Conservation (phyloP, 1,140 invertebrate species). For the Fopius arisanus region DNA sequence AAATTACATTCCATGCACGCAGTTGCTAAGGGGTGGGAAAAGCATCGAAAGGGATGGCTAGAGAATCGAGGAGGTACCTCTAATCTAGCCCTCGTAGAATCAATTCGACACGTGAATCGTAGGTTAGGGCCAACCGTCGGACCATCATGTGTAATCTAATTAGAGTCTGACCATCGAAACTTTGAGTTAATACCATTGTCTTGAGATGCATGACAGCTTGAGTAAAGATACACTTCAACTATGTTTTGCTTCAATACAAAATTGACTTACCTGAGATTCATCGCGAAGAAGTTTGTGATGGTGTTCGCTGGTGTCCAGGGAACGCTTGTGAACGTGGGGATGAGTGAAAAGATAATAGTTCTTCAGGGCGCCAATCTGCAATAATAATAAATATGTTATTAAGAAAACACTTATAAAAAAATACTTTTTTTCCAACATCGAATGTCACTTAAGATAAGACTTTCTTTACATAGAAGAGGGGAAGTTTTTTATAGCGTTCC, state of each 20-base stretch:
- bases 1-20: conserved; percentile 3
- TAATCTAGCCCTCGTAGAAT: neutral
- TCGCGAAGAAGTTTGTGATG: conserved; percentile 77
- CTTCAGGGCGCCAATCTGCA: conserved; percentile 85
- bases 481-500: no score
- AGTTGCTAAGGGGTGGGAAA: neutral
- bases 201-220: conserved; percentile 11
- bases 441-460: no score
- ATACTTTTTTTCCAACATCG: no score
- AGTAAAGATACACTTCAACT: neutral
- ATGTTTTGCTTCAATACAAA: conserved; percentile 7
- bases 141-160: conserved; percentile 23
- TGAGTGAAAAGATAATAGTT: conserved; percentile 86
- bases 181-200: conserved; percentile 16
- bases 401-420: no score
- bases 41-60: neutral
- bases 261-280: conserved; percentile 76
- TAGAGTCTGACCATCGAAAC: conserved; percentile 13
- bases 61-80: neutral
- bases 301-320: conserved; percentile 73
- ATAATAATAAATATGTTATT: conserved; percentile 30
- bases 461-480: no score
- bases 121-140: neutral
- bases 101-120: conserved; percentile 10
- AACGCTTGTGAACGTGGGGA: conserved; percentile 81